phyloP scores from a whole-genome alignment of 92 coral and sea anemone species.

The Isaurus tuberculatus region DNA sequence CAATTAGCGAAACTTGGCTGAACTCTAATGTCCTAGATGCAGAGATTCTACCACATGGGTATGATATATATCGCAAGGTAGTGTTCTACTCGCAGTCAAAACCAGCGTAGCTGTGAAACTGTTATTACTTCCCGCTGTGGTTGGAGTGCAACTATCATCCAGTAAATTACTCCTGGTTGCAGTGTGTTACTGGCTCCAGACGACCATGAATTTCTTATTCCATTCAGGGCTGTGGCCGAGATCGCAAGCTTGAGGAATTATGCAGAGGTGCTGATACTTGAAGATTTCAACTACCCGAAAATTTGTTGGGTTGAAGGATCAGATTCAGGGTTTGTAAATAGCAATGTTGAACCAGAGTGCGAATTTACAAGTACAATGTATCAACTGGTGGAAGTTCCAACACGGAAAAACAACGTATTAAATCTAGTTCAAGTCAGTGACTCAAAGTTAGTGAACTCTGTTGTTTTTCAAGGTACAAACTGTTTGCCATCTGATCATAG shows the following conservation, averaged over 20 bases:
- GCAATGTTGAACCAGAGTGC: constrained; percentile 17
- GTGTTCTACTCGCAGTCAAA: constrained; percentile 42
- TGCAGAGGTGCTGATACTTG: constrained; percentile 33
- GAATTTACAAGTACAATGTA: constrained; percentile 35
- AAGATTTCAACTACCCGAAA: no score
- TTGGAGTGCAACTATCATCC: constrained; percentile 41
- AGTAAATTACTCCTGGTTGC: constrained; percentile 42
- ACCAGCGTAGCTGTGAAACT: no score
- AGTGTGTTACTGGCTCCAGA: constrained; percentile 46
- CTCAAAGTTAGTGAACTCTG: constrained; percentile 39
- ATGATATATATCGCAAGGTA: constrained; percentile 47
- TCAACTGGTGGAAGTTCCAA: constrained; percentile 35
- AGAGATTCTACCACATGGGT: constrained; percentile 34
- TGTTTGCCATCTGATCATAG: constrained; percentile 48
- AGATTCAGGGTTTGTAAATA: constrained; percentile 24
- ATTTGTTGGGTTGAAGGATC: no score
- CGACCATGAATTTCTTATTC: constrained; percentile 40
- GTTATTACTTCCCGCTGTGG: constrained; percentile 34
- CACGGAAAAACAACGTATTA: constrained; percentile 46
- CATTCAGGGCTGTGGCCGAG: constrained; percentile 36
- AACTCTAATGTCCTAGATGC: constrained; percentile 12
- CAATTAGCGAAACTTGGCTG: constrained; percentile 39
- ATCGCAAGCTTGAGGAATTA: constrained; percentile 41
- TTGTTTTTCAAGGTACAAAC: constrained; percentile 37
- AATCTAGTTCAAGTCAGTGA: constrained; percentile 36